Evolutionary conservation across 2,888 invertebrate genomes (phyloP).

Genomic region (Chymomyza amoena): DNA sequence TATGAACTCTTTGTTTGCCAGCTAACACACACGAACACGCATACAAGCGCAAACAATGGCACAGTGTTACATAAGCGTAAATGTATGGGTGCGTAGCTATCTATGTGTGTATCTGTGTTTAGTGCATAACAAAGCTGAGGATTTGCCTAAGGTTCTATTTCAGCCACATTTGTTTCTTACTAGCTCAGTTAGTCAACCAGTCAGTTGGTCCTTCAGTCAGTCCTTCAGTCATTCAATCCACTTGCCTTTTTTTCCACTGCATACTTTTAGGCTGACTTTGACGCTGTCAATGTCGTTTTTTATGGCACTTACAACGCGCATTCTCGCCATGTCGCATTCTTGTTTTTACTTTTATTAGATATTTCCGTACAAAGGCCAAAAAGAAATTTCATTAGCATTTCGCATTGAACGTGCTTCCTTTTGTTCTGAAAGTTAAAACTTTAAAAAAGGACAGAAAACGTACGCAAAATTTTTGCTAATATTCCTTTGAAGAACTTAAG

Average conservation of each 20-base stretch:
- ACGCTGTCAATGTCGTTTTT: slow-evolving; percentile 35
- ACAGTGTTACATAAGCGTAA: background rate
- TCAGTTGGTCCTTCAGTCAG: background rate
- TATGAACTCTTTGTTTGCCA: slow-evolving; percentile 32
- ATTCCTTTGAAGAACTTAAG: background rate
- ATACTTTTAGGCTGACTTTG: slow-evolving; percentile 45
- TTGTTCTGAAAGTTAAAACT: slow-evolving; percentile 16
- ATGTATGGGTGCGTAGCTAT: background rate
- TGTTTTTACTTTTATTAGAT: slow-evolving; percentile 31
- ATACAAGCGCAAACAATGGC: background rate
- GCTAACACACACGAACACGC: background rate
- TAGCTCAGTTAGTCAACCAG: slow-evolving; percentile 42
- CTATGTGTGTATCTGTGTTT: slow-evolving; percentile 14
- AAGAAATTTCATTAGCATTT: background rate
- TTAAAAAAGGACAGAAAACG: slow-evolving; percentile 36
- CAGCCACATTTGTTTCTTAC: slow-evolving; percentile 37
- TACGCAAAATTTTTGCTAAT: slow-evolving; percentile 56
- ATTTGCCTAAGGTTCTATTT: slow-evolving; percentile 38
- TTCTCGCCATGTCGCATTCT: slow-evolving; percentile 11
- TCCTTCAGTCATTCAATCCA: slow-evolving; percentile 14
- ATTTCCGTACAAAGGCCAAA: slow-evolving; percentile 49
- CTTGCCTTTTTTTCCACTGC: slow-evolving; percentile 43
- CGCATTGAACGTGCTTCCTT: background rate
- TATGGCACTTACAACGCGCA: slow-evolving; percentile 13
- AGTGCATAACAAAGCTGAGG: slow-evolving; percentile 45